Conservation (phyloP, 2,888 invertebrate genomes). For the Hypercompe scribonia region DNA sequence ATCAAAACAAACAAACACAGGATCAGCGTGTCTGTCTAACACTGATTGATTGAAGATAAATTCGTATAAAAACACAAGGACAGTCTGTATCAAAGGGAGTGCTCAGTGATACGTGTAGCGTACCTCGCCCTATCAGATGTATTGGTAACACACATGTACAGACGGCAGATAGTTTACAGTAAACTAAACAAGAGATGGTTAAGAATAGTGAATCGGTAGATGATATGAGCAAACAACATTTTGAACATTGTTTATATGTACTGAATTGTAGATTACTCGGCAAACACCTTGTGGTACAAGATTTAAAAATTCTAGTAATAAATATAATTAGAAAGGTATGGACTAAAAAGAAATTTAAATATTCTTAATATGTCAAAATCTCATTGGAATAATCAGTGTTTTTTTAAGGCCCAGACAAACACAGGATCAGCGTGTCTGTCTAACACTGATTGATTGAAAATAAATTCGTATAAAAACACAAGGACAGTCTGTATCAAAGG, state of each 20-base stretch:
- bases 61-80: slow-evolving; percentile 51
- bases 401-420: too few relatives aligned
- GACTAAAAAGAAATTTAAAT: too few relatives aligned
- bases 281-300: neutral
- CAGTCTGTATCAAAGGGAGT: slow-evolving; percentile 54
- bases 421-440: slow-evolving; percentile 34
- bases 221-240: neutral
- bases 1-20: slow-evolving; percentile 31
- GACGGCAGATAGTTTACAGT: slow-evolving; percentile 29
- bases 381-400: too few relatives aligned
- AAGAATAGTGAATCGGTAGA: neutral
- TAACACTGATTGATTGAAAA: slow-evolving; percentile 57
- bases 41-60: slow-evolving; percentile 59
- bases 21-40: slow-evolving; percentile 38
- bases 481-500: slow-evolving; percentile 53
- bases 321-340: too few relatives aligned
- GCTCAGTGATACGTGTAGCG: slow-evolving; percentile 51
- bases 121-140: slow-evolving; percentile 38
- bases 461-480: slow-evolving; percentile 54
- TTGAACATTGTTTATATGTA: neutral
- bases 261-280: too few relatives aligned
- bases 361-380: too few relatives aligned
- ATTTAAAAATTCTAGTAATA: too few relatives aligned
- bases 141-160: slow-evolving; percentile 26
- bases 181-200: slow-evolving; percentile 10